Evolutionary conservation across 2,888 invertebrate species (phyloP).

Genomic region (Bellardia pandia): DNA sequence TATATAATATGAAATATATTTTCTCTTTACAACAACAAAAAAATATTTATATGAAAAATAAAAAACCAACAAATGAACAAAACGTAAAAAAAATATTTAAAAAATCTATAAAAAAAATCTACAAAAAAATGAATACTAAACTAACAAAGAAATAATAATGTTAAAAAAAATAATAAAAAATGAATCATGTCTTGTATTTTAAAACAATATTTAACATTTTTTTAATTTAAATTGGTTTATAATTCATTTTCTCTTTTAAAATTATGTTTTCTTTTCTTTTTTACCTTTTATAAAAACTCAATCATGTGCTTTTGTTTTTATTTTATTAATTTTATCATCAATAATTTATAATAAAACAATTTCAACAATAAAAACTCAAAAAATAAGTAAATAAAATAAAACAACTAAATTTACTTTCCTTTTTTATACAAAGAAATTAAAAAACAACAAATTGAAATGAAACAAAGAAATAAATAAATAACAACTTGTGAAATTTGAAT

Average conservation of each 20-base stretch:
- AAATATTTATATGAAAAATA: conserved; percentile 64
- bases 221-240: conserved; percentile 70
- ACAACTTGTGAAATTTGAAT: conserved; percentile 81
- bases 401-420: conserved; percentile 78
- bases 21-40: conserved; percentile 59
- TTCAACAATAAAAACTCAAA: conserved; percentile 70
- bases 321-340: conserved; percentile 67
- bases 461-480: conserved; percentile 68
- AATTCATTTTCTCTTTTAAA: conserved; percentile 72
- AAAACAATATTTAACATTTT: conserved; percentile 55
- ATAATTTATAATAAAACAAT: conserved; percentile 75
- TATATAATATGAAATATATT: conserved; percentile 38
- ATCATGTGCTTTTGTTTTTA: not conserved
- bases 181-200: conserved; percentile 62
- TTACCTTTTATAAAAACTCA: conserved; percentile 40
- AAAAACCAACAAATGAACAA: conserved; percentile 76
- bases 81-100: conserved; percentile 62
- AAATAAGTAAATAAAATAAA: conserved; percentile 60
- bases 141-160: conserved; percentile 74
- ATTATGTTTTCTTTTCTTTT: conserved; percentile 73
- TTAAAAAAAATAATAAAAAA: conserved; percentile 67
- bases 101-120: conserved; percentile 64
- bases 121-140: conserved; percentile 73
- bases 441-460: conserved; percentile 71
- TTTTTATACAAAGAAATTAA: conserved; percentile 81